Conservation (phyloP, 2,113 vertebrate genomes). For the Elephantulus edwardii region DNA sequence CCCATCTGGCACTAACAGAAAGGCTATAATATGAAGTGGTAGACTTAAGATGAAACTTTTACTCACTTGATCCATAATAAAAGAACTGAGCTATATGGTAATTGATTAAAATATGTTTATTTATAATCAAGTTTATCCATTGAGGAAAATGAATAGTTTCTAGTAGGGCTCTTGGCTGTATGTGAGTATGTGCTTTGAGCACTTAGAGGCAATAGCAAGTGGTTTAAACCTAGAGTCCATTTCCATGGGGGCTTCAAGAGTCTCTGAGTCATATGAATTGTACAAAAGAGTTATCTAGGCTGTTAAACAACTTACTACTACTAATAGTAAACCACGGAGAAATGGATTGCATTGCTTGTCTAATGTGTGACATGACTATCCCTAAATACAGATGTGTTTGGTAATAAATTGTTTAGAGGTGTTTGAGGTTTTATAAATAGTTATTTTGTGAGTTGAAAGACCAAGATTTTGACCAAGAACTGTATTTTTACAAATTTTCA, state of each 20-base stretch:
- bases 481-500: not conserved
- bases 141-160: not conserved
- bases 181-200: not conserved
- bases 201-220: not conserved
- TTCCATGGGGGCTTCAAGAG: not conserved
- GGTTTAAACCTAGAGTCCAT: slow-evolving; percentile 28
- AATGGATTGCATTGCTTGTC: slow-evolving; percentile 48
- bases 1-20: not conserved
- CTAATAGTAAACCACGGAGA: slow-evolving; percentile 53
- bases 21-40: not conserved
- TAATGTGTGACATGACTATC: not conserved
- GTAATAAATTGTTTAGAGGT: slow-evolving; percentile 45
- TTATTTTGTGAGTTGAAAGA: slow-evolving; percentile 44
- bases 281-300: slow-evolving; percentile 42
- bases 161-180: not conserved
- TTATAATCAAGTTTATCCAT: slow-evolving; percentile 18
- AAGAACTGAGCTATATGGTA: not conserved
- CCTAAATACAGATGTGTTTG: slow-evolving; percentile 46
- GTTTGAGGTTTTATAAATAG: slow-evolving; percentile 49
- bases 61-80: not conserved
- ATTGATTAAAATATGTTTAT: slow-evolving; percentile 8
- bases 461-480: slow-evolving; percentile 20
- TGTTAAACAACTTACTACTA: slow-evolving; percentile 65
- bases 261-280: not conserved
- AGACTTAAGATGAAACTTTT: not conserved